Conservation (phyloP, 2,113 vertebrate species). For the Rhabdomys dilectus region DNA sequence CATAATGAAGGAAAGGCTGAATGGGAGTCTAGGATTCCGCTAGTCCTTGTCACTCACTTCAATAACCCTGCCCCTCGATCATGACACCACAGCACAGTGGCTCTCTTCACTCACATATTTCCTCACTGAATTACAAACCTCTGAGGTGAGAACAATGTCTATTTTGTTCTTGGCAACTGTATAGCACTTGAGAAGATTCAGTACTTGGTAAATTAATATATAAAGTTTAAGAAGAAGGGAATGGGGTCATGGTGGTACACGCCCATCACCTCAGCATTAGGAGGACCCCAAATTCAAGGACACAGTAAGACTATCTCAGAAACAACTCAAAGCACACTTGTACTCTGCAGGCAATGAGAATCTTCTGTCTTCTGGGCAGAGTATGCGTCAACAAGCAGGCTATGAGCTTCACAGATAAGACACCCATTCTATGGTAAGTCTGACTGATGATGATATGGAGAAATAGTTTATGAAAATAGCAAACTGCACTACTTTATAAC, state of each 20-base stretch:
- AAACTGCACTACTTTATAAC: not conserved
- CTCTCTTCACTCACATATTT: constrained; percentile 14
- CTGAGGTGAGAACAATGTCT: not conserved
- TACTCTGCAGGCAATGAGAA: not conserved
- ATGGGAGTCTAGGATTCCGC: not conserved
- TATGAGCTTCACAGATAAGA: not conserved
- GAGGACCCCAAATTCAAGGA: not conserved
- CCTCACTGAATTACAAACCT: not conserved
- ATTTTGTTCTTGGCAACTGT: not conserved
- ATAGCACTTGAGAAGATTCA: constrained; percentile 4
- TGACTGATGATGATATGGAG: not conserved
- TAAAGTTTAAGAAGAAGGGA: not conserved
- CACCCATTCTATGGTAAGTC: not conserved
- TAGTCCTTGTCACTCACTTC: not conserved
- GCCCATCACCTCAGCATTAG: not conserved
- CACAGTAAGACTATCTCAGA: not conserved
- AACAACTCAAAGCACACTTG: not conserved
- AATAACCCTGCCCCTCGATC: not conserved
- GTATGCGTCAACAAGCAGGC: not conserved
- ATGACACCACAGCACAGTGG: not conserved
- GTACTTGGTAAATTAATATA: not conserved
- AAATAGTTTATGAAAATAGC: constrained; percentile 14
- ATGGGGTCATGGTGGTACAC: not conserved
- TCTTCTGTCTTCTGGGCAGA: not conserved
- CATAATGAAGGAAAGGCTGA: not conserved